A percentile compares a stretch with the other conserved stretches of the same genome.
Evolutionary conservation across 1,140 invertebrate genomes (phyloP).

Genomic region (Samia ricini): DNA sequence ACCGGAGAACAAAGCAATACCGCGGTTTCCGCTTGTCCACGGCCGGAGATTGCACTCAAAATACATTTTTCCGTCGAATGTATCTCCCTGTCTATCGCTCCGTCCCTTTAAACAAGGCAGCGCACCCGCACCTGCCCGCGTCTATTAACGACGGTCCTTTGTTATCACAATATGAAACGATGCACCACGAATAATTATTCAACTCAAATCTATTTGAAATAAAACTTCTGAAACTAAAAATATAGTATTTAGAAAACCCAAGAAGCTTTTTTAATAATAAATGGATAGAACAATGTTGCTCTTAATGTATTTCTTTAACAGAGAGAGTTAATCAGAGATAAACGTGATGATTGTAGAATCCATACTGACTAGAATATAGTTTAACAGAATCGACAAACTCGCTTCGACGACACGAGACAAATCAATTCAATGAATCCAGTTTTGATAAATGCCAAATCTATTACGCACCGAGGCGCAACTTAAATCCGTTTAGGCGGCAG

Average conservation of each 20-base stretch:
- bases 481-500: constrained; percentile 30
- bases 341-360: not conserved
- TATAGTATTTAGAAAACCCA: too few species aligned
- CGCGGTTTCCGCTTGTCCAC: constrained; percentile 4
- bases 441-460: constrained; percentile 41
- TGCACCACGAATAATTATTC: not conserved
- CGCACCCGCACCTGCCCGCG: not conserved
- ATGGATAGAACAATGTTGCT: too few species aligned
- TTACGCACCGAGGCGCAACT: constrained; percentile 15
- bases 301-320: not conserved
- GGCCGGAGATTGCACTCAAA: constrained; percentile 35
- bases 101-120: not conserved
- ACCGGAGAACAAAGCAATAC: constrained; percentile 6
- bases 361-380: not conserved
- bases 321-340: not conserved
- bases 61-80: constrained; percentile 28
- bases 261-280: too few species aligned
- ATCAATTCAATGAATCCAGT: constrained; percentile 30
- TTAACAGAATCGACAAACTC: not conserved
- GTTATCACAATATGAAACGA: not conserved
- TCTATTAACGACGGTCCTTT: constrained; percentile 19
- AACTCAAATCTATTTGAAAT: not conserved
- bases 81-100: not conserved
- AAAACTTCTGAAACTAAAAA: too few species aligned
- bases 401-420: not conserved